Base-by-base conservation (phyloP, 1,140 invertebrate species). In the Tetragonula clypearis region DNA sequence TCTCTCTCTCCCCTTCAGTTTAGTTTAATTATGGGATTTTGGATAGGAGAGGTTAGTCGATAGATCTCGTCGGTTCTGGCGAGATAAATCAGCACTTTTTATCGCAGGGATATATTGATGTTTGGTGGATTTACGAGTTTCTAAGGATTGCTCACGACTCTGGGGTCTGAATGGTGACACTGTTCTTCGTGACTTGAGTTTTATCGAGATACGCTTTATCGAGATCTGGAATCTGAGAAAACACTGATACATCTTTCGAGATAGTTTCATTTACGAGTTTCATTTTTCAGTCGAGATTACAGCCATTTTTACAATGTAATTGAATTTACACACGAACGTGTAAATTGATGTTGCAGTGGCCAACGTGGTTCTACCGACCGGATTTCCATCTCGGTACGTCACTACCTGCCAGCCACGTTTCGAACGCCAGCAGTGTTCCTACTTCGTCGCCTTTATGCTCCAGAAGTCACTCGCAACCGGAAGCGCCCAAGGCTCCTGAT, bases 351-450 rank as follows among this genome's bases (percentile, higher is more conserved):
- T 94, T 92, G 0, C 92, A 95, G 94, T 93, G 93, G 92, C 89
- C 92, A 21, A 91, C 92, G 35, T 94, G 94, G 94, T 93, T 93
- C 83, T 91, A 93, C 69, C 92, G 92, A 14, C 93, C 93, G 23
- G 94, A 94, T 65, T 83, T 93, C 15, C 86, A 92, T 11, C 84
- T 92, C 12, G 82, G 83, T 62, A n/a, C 87, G 35, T 81, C 88
- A 1, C 66, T 89, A 65, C 86, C 89, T 0, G 86, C 82, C 12
- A 85, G 75, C 84, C 91, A 92, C 65, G 74, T 79, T 30, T 78
- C 86, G 6, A 93, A 91, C 75, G 88, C 91, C 1, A 92, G 89
- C 76, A 88, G 83, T 55, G 71, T 89, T 69, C 73, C 89, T 21
- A 92, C 88, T 55, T 88, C 88, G 75, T 88, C 90, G 53, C 72